Conservation (phyloP, 2,888 invertebrate genomes). For the Flexamia atlantica region DNA sequence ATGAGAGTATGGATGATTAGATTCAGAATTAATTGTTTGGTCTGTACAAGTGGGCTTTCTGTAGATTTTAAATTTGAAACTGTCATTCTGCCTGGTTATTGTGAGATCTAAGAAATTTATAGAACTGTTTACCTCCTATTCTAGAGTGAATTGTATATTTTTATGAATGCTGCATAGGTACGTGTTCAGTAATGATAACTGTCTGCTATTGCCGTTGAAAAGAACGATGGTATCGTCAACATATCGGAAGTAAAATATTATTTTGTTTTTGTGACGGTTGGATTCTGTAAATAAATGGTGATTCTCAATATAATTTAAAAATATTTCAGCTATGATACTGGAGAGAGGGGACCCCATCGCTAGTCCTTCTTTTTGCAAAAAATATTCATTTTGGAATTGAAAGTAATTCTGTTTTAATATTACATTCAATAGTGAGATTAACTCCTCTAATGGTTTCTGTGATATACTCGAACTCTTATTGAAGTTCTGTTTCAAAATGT, state of each 20-base stretch:
- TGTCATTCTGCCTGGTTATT: not conserved
- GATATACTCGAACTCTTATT: not conserved
- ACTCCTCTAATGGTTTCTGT: not conserved
- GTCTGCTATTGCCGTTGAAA: too few species aligned
- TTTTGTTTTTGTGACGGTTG: too few species aligned
- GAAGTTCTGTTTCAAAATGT: not conserved
- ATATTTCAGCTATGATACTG: too few species aligned
- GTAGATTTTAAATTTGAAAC: not conserved
- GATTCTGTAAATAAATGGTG: too few species aligned
- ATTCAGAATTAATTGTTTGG: not conserved
- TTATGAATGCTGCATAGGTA: too few species aligned
- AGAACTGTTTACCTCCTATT: not conserved
- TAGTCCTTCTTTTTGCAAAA: too few species aligned
- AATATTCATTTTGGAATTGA: constrained; percentile 38
- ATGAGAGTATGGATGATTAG: not conserved
- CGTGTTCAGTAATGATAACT: too few species aligned
- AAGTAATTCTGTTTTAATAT: constrained; percentile 23
- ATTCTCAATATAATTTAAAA: too few species aligned
- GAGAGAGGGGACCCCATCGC: too few species aligned
- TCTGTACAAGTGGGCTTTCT: not conserved
- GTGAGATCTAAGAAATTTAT: constrained; percentile 15
- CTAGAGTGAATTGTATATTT: too few species aligned
- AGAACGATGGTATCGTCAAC: too few species aligned
- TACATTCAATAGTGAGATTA: not conserved
- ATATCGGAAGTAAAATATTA: too few species aligned